Conservation (phyloP, 2,113 vertebrate genomes). For the Echinops telfairi region DNA sequence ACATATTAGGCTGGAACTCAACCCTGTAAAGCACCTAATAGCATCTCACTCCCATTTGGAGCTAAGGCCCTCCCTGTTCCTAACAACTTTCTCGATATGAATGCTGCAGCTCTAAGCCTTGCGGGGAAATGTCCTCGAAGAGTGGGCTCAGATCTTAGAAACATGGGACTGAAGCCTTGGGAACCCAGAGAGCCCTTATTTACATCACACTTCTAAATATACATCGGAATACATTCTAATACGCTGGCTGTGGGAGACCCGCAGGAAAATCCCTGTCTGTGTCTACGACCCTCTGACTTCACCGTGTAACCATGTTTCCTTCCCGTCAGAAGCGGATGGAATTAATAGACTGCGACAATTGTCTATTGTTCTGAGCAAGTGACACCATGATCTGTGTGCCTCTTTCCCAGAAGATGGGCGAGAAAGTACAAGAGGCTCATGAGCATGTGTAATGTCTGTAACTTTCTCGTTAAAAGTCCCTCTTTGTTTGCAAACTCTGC, state of each 20-base stretch:
- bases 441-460: conserved; percentile 78
- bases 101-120: neutral
- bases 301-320: conserved; percentile 77
- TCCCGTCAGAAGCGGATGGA: conserved; percentile 75
- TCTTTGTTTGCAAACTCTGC: conserved; percentile 75
- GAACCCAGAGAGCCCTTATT: conserved; percentile 51
- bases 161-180: neutral
- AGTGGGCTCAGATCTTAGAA: neutral
- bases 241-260: conserved; percentile 32
- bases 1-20: neutral
- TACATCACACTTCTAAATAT: conserved; percentile 67
- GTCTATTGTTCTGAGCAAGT: conserved; percentile 73
- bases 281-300: conserved; percentile 78
- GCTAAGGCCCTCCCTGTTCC: neutral
- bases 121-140: neutral
- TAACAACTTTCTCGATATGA: neutral
- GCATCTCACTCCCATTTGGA: neutral
- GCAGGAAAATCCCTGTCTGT: conserved; percentile 65
- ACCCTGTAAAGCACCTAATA: neutral
- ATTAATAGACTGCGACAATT: conserved; percentile 78
- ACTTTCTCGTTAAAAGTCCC: conserved; percentile 67
- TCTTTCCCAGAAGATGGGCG: conserved; percentile 74
- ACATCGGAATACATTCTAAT: neutral
- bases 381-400: conserved; percentile 53
- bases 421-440: conserved; percentile 33